Evolutionary conservation across 2,113 vertebrate genomes (phyloP).

Genomic region (Pedionomus torquatus): DNA sequence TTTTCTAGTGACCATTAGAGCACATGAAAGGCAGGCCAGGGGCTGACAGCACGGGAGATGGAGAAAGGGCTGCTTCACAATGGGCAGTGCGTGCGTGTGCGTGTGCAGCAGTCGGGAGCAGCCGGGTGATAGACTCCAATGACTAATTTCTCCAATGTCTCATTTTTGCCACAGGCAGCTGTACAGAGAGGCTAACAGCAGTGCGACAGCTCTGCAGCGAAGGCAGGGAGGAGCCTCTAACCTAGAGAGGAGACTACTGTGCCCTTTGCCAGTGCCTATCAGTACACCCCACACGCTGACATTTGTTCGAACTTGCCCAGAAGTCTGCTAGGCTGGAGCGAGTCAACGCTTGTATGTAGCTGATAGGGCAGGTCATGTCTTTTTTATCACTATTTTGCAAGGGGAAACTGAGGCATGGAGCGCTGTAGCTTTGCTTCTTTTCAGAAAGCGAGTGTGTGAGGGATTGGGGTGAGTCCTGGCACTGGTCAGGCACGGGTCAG

Average conservation of each 20-base stretch:
- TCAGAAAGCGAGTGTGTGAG: background rate
- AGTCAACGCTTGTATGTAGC: background rate
- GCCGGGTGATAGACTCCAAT: background rate
- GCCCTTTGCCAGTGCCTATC: slow-evolving; percentile 19
- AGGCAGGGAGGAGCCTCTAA: background rate
- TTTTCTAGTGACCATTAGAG: slow-evolving; percentile 7
- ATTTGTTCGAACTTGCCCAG: slow-evolving; percentile 33
- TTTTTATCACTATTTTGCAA: background rate
- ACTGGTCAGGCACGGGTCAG: background rate
- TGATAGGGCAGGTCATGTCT: background rate
- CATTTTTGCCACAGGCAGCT: slow-evolving; percentile 25
- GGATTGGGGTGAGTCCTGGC: background rate
- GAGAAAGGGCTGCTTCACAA: background rate
- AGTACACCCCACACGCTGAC: background rate
- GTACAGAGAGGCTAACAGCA: background rate
- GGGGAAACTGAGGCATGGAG: slow-evolving; percentile 48
- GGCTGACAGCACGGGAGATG: slow-evolving; percentile 10
- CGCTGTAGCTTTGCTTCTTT: background rate
- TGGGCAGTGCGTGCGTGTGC: background rate
- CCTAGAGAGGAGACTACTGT: background rate
- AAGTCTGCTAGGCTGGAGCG: background rate
- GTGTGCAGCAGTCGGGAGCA: background rate
- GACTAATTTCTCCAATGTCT: background rate
- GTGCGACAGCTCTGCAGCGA: background rate
- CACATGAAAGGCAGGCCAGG: slow-evolving; percentile 49